Base-by-base conservation (phyloP, 2,113 vertebrate species). In the Perognathus longimembris region DNA sequence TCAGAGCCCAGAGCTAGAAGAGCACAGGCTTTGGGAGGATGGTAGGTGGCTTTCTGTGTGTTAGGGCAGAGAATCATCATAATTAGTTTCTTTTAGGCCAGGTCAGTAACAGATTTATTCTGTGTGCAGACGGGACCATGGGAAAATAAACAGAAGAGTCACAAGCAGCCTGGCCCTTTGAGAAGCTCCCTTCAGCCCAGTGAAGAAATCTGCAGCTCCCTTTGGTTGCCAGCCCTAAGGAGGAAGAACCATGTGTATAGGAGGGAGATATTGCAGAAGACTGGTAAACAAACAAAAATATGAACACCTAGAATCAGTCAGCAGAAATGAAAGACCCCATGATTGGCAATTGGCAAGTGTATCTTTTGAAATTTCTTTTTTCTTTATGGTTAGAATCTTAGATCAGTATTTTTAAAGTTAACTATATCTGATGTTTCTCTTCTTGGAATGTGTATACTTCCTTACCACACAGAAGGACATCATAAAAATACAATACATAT, bases 401-500 rank as follows among this genome's bases (percentile, higher is more conserved):
- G 24, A 54, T 20, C 14, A 15, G 66, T 92, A 59, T 45, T 70
- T 79, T 32, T 24, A 36, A 45, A 90, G 24, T 61, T 96, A 90
- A 94, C 50, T 3, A 91, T 96, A 93, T 93, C 95, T 95, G 38
- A 94, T 81, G 59, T 71, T 21, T 82, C 54, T 93, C 63, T 89
- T 64, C 34, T 69, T 89, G 89, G 70, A 64, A 18, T 87, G 70
- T 70, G 77, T 21, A 85, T 64, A 90, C 50, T 54, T n/a, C 36
- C 59, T 79, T 1, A 24, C 78, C 73, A 75, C 69, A 59, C 34
- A 94, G 85, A 89, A 54, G 40, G 71, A 32, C 40, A 88, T 38
- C 87, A 78, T 93, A 79, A 92, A 74, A 95, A 78, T n/a, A 2
- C 70, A 69, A 90, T 95, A 81, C 95, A 93, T 95, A 93, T 94